Evolutionary conservation across 2,888 invertebrate genomes (phyloP), one percentile per base, ranked within the genome.

Genomic region (Hipparchia sbordonii): DNA sequence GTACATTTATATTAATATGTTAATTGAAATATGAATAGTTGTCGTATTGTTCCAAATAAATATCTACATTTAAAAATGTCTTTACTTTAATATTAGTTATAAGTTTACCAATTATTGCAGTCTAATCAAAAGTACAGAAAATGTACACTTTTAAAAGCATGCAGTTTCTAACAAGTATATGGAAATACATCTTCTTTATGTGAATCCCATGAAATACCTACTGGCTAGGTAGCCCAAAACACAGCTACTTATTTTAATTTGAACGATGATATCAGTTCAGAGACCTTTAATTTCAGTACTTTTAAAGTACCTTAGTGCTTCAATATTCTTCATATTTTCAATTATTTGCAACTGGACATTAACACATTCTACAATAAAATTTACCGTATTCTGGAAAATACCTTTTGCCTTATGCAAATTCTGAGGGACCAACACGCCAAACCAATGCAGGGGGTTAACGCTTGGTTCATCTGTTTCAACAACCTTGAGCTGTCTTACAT

Each of bases 371-470:
- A 96, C 94, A 54, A 95, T 91, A 84, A 95, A 94, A 73, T 96
- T 95, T 7, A 97, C 82, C 1, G 96, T 94, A 79, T 95, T 95
- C 80, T 96, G 95, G 84, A 97, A 98, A 80, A 95, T 95, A 70
- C 93, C 94, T 83, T 97, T 97, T 0, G 98, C 97, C 78, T 94
- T 95, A 80, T 96, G 95, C 81, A 98, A 89, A 83, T 96, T 96
- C 82, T 96, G 96, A 0, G 98, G 98, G 0, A 98, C 97, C 54
- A 98, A 88, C 57, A 97, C 95, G 10, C 98, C 98, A 91, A 98
- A 98, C 98, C 98, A 98, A 77, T 95, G 96, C 51, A 98, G 85
- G 0, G 98, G 98, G 85, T 98, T 95, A 56, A 84, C 88, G 67
- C 81, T 89, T 66, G 85, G 82, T 13, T 82, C 79, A 71, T 82